Evolutionary conservation across 2,888 invertebrate species (phyloP).

Genomic region (Tetheella fluctuosa): DNA sequence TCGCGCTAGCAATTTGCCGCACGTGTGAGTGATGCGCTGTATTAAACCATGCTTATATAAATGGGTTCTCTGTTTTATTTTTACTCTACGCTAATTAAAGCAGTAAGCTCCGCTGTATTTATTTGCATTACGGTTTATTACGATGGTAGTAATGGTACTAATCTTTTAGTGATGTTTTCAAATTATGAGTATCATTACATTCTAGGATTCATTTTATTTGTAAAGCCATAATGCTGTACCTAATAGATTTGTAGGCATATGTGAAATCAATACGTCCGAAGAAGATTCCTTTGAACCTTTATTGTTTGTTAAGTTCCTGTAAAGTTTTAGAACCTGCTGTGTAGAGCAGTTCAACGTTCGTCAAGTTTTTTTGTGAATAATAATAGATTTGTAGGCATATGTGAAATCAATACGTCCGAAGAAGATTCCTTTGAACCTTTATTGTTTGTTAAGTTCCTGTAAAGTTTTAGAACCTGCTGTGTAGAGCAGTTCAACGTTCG

Average conservation of each 20-base stretch:
- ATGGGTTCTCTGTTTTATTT: slow-evolving; percentile 24
- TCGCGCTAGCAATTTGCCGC: slow-evolving; percentile 18
- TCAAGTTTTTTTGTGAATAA: not conserved
- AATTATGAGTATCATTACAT: not conserved
- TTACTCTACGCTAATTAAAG: slow-evolving; percentile 18
- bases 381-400: too few species aligned
- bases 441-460: too few species aligned
- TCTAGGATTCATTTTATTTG: too few species aligned
- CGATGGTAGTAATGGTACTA: not conserved
- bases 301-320: too few species aligned
- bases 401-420: too few species aligned
- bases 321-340: too few species aligned
- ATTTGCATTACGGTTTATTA: slow-evolving; percentile 7
- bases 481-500: not conserved
- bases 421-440: too few species aligned
- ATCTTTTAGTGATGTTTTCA: not conserved
- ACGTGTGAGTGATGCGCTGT: slow-evolving; percentile 23
- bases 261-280: too few species aligned
- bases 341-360: not conserved
- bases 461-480: too few species aligned
- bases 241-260: too few species aligned
- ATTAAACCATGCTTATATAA: slow-evolving; percentile 23
- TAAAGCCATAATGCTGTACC: too few species aligned
- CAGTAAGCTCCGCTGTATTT: slow-evolving; percentile 7
- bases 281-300: too few species aligned